Evolutionary conservation across 2,113 vertebrate genomes (phyloP).

Genomic region (Vulpes vulpes): DNA sequence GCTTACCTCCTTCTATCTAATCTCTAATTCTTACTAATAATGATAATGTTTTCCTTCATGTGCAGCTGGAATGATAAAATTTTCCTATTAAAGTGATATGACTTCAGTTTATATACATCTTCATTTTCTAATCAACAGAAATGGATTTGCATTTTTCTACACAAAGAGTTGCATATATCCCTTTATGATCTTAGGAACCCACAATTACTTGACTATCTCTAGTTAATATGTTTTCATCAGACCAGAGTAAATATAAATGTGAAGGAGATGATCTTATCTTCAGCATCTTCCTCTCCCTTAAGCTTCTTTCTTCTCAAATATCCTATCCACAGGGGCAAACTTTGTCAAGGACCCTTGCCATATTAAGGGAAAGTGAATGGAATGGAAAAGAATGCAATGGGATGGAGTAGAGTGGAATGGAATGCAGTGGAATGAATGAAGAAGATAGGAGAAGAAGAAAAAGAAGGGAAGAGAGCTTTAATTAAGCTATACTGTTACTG

Average conservation of each 20-base stretch:
- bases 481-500: neutral
- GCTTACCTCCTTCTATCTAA: neutral
- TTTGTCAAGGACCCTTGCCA: neutral
- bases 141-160: neutral
- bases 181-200: neutral
- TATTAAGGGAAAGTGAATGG: neutral
- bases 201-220: neutral
- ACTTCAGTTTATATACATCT: neutral
- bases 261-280: neutral
- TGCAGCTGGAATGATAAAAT: too few relatives aligned
- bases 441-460: neutral
- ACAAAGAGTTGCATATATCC: neutral
- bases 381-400: neutral
- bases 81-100: neutral
- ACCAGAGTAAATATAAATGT: neutral
- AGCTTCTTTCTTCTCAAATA: neutral
- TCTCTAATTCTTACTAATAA: neutral
- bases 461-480: neutral
- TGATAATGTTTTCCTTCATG: neutral
- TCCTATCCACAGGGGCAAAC: fast-evolving
- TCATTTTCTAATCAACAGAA: neutral
- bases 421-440: neutral
- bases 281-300: neutral
- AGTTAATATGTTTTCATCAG: neutral
- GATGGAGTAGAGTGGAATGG: neutral